Conservation (phyloP, 2,797 vertebrate genomes). For the Trichosurus vulpecula region DNA sequence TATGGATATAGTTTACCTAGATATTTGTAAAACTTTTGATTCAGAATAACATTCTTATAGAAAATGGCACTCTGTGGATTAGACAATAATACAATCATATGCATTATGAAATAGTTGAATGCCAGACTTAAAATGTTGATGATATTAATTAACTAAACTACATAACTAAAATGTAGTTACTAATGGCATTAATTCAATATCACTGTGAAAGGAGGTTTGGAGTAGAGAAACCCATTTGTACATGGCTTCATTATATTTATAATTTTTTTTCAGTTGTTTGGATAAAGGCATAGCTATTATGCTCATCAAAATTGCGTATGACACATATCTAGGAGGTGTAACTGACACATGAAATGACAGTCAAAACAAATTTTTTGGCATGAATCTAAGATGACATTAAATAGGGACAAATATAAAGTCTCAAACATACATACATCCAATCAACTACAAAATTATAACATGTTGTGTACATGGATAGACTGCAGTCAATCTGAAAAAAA, state of each 20-base stretch:
- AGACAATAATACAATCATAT: neutral
- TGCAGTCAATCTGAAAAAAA: neutral
- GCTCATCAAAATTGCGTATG: neutral
- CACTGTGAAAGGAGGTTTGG: neutral
- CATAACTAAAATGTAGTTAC: neutral
- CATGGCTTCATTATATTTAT: neutral
- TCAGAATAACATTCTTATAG: neutral
- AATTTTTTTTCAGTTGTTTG: neutral
- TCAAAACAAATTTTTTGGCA: neutral
- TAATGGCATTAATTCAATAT: neutral
- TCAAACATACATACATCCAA: neutral
- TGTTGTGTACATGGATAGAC: neutral
- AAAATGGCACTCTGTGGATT: neutral
- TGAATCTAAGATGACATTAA: neutral
- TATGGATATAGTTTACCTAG: neutral
- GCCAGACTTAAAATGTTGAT: neutral
- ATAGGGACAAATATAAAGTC: neutral
- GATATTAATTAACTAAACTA: neutral
- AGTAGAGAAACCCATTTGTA: neutral
- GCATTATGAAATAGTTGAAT: neutral
- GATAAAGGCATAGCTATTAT: neutral
- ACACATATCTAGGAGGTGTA: neutral
- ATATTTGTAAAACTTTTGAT: neutral
- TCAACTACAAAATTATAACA: neutral
- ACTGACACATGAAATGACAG: neutral